Percentiles rank a stretch among this genome's conserved stretches.
Evolutionary conservation across 2,113 vertebrate species (phyloP).

Genomic region (Tragelaphus imberbis): DNA sequence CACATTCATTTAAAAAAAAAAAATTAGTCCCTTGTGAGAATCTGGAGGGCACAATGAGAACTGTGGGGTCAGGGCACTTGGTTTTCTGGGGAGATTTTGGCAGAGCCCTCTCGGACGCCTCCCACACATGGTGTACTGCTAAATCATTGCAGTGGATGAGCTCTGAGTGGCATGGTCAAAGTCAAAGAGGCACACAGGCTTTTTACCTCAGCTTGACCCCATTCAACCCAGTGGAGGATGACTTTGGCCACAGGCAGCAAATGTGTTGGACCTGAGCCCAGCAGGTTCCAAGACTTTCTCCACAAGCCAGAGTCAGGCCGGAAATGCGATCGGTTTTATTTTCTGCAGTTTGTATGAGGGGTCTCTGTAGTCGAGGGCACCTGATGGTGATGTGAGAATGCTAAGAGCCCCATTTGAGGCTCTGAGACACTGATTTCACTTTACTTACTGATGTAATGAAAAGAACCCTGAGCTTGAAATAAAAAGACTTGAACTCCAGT

Average conservation of each 20-base stretch:
- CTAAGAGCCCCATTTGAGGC: not conserved
- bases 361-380: not conserved
- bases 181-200: not conserved
- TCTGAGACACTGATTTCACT: not conserved
- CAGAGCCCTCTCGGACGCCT: not conserved
- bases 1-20: not conserved
- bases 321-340: not conserved
- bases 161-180: not conserved
- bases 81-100: not conserved
- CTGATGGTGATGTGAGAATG: not conserved
- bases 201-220: not conserved
- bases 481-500: not conserved
- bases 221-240: conserved; percentile 8
- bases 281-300: not conserved
- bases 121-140: not conserved
- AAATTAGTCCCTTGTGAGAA: not conserved
- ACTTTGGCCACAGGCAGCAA: not conserved
- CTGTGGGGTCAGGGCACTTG: not conserved
- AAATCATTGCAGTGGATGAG: not conserved
- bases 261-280: conserved; percentile 21
- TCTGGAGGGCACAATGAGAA: not conserved
- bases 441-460: not conserved
- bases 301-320: not conserved
- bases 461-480: not conserved
- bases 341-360: not conserved